Base-by-base conservation (phyloP, 2,797 vertebrate genomes). In the Knipowitschia caucasica region DNA sequence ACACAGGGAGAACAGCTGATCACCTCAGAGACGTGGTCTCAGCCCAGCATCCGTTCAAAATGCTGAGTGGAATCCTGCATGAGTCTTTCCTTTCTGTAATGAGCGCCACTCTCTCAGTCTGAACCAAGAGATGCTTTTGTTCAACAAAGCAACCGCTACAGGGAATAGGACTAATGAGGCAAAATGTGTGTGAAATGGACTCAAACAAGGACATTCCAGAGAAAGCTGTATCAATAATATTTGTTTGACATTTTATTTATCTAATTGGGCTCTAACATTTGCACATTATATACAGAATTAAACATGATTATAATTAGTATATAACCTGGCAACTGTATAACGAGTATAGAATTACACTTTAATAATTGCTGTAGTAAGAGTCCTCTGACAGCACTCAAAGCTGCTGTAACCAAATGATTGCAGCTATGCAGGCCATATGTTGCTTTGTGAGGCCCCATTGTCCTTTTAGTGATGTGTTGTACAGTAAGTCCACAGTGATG, bases 371-470 rank as follows among this genome's bases (percentile, higher is more conserved):
- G n/a, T n/a, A n/a, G n/a, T n/a, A n/a, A n/a, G n/a, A n/a, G n/a
- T 18, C 15, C 3, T 40, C 40, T 62, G 39, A 46, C 59, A 66
- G 80, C 75, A 73, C 70, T 75, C 67, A 78, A 72, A 77, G 56
- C 71, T 66, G 71, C 63, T 55, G 11, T 18, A 45, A 36, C 45
- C 59, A 55, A 54, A 69, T 79, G 75, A 20, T 24, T 67, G 73
- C 53, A 55, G 62, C 82, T 73, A 81, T 83, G 70, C 43, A 80
- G 82, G 70, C 58, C 64, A 39, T 27, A 49, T 18, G 68, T 64
- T 82, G 83, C 66, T 83, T 82, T 87, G 82, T 85, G 73, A 78
- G 81, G 78, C 72, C 42, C 59, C 47, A 57, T n/a, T 79, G 75
- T 69, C 70, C 64, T 60, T 74, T 77, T 71, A 63, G 69, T 61